phyloP scores from a whole-genome alignment of 2,797 vertebrate genomes.

The Balearica regulorum region DNA sequence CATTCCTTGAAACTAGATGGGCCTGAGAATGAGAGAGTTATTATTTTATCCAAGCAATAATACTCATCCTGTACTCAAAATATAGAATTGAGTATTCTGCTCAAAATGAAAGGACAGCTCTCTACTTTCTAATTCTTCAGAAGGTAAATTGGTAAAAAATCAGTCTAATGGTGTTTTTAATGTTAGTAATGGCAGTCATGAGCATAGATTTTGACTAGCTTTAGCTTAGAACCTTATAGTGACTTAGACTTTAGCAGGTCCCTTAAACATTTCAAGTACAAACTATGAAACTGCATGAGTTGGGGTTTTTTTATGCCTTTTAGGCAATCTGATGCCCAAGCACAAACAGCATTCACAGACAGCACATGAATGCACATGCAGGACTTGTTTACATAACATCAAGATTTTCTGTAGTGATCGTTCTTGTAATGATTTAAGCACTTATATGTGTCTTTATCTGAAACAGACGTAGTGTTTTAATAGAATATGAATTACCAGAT shows the following conservation, averaged over 20 bases:
- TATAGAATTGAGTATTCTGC: not conserved
- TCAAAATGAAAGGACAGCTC: not conserved
- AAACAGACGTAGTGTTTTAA: not conserved
- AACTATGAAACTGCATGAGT: not conserved
- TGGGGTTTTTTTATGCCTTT: not conserved
- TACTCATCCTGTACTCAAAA: not conserved
- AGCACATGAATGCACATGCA: not conserved
- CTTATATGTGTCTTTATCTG: not conserved
- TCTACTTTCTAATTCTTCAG: not conserved
- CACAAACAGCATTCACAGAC: not conserved
- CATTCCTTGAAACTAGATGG: conserved; percentile 46
- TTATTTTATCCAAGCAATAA: not conserved
- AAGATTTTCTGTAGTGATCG: not conserved
- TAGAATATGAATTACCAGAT: not conserved
- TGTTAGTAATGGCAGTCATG: not conserved
- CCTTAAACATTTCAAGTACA: not conserved
- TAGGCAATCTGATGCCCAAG: not conserved
- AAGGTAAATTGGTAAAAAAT: not conserved
- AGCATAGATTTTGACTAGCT: not conserved
- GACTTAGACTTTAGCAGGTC: not conserved
- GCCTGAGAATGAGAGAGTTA: not conserved
- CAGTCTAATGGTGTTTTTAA: not conserved
- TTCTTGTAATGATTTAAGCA: not conserved
- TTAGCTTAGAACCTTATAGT: not conserved
- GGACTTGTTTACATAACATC: not conserved